Percentiles rank a stretch among this genome's conserved stretches.
phyloP scores from a whole-genome alignment of 2,797 vertebrate species.

The Podarcis siculus region DNA sequence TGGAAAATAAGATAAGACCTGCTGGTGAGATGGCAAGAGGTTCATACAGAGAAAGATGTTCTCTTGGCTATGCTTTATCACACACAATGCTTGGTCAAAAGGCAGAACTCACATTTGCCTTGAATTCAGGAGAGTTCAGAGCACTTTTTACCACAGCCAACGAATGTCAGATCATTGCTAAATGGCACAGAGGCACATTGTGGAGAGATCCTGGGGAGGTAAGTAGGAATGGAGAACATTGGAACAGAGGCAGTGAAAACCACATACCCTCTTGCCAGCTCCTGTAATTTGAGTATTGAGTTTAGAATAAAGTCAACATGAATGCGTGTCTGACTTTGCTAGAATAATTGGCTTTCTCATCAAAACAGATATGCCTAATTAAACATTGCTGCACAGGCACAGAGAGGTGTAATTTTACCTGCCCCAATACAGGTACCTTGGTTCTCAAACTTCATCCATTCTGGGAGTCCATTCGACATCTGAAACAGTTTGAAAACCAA shows the following conservation, averaged over 20 bases:
- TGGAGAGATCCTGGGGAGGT: neutral
- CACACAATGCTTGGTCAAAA: neutral
- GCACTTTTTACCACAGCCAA: neutral
- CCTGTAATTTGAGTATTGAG: neutral
- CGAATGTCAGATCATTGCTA: neutral
- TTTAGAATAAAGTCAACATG: neutral
- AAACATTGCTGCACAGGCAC: neutral
- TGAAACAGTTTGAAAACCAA: no score
- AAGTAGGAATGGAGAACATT: neutral
- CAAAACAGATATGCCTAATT: neutral
- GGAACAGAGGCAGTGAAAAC: neutral
- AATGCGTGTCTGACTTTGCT: neutral
- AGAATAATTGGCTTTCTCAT: neutral
- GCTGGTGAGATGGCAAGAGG: neutral
- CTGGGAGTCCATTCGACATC: no score
- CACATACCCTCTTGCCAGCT: neutral
- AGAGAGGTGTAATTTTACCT: neutral
- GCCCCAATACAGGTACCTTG: neutral
- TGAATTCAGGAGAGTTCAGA: neutral
- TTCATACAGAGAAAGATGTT: neutral
- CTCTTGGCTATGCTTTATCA: neutral
- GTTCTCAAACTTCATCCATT: no score
- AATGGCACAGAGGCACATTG: neutral
- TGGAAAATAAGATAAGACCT: neutral
- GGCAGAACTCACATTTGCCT: neutral